Percentiles rank a stretch among this genome's conserved stretches.
phyloP scores from a whole-genome alignment of 2,113 vertebrate species.

The Neotragus pygmaeus region DNA sequence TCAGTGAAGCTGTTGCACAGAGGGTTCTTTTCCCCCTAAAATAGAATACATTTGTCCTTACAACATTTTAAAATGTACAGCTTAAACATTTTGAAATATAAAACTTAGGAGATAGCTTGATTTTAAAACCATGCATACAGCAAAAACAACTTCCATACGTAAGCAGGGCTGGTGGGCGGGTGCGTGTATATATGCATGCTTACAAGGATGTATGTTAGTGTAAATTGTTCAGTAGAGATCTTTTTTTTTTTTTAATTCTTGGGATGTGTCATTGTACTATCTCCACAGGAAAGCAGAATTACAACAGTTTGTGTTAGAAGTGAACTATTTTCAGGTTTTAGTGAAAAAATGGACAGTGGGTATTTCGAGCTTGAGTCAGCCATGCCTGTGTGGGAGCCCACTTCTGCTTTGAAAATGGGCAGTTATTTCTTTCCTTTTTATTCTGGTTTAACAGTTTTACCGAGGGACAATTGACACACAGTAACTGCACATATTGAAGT shows the following conservation, averaged over 20 bases:
- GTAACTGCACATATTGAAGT: neutral
- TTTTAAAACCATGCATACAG: neutral
- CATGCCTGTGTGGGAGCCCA: neutral
- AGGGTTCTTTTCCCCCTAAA: neutral
- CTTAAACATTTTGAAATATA: neutral
- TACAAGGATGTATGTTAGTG: neutral
- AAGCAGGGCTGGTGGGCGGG: neutral
- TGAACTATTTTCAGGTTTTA: neutral
- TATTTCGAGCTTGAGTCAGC: neutral
- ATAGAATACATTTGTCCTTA: neutral
- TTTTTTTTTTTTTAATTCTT: neutral
- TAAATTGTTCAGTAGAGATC: neutral
- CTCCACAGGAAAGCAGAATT: neutral
- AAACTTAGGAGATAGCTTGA: neutral
- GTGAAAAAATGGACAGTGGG: neutral
- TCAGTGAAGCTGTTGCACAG: neutral
- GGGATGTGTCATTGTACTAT: neutral
- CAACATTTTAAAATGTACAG: neutral
- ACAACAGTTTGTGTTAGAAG: neutral
- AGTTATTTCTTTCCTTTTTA: too few species aligned
- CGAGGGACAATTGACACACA: neutral
- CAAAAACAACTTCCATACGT: neutral
- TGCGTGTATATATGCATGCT: rapidly evolving
- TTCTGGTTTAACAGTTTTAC: neutral
- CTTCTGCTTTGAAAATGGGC: neutral